Conservation (phyloP, 2,888 invertebrate species). For the Ptycholaimellus sp. region DNA sequence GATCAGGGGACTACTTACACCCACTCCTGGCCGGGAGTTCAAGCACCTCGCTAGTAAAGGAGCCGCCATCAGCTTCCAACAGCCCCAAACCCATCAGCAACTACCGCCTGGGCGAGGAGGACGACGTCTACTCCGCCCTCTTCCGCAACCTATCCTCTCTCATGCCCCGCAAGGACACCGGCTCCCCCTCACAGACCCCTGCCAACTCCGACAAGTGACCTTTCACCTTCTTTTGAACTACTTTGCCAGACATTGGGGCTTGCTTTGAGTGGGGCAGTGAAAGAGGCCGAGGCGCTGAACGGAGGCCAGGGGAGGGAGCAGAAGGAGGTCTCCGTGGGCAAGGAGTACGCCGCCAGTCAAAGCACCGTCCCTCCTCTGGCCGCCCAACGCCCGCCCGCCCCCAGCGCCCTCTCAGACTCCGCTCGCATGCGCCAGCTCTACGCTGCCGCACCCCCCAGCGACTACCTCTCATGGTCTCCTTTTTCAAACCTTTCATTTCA, state of each 20-base stretch:
- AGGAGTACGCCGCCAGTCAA: too few species aligned
- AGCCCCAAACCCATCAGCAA: not conserved
- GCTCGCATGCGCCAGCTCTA: slow-evolving; percentile 7
- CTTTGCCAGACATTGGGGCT: too few species aligned
- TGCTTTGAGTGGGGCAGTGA: not conserved
- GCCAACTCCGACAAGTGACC: not conserved
- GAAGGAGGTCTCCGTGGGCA: not conserved
- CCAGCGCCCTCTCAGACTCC: too few species aligned
- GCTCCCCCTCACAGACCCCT: not conserved
- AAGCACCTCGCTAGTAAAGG: not conserved
- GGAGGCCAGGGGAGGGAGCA: not conserved
- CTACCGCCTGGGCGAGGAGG: slow-evolving; percentile 9
- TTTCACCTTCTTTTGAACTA: too few species aligned
- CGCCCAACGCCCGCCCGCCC: not conserved
- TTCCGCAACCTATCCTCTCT: slow-evolving; percentile 14
- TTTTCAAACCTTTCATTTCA: too few species aligned
- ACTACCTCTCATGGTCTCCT: too few species aligned
- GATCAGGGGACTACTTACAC: slow-evolving; percentile 45
- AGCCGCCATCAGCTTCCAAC: not conserved
- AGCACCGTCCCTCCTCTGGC: too few species aligned
- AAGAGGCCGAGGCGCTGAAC: not conserved
- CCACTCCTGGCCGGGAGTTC: slow-evolving; percentile 39
- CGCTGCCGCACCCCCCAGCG: slow-evolving; percentile 5
- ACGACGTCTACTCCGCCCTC: slow-evolving; percentile 17
- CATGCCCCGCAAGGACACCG: slow-evolving; percentile 4